Base-by-base conservation (phyloP, 2,888 invertebrate genomes). In the Seladonia tumulorum region DNA sequence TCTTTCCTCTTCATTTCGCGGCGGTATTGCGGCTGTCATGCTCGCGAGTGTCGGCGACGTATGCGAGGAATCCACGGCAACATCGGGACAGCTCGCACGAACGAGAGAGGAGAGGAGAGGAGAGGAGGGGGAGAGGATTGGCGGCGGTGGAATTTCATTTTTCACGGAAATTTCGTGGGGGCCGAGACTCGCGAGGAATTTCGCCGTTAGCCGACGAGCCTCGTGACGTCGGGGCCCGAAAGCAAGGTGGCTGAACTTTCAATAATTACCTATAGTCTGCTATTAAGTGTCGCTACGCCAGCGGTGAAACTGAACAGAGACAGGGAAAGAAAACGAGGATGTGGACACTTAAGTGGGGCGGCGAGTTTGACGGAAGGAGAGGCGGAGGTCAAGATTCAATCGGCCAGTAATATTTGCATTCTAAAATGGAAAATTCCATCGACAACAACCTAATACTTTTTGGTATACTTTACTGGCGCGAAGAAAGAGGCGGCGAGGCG, bases 141-240 rank as follows among this genome's bases (percentile, higher is more conserved):
- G n/a, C 42, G 60, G 42, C 66, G 45, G 82, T 29, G 88, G 90
- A 90, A 90, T 90, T 90, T 89, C 84, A 90, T 90, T 90, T 90
- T 90, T 89, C 87, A 83, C 86, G 53, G 73, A 83, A 87, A 88
- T 86, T 89, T 84, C 83, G 74, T 12, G 77, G n/a, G 70, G 72
- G 79, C 60, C 80, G 71, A 35, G 76, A 79, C 83, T 66, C 71
- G 63, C 72, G 85, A 75, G 70, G 72, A 47, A 45, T 45, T 47
- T 45, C 16, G 72, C 25, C 18, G 25, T 16, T 3, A 0, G 60
- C 5, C 5, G 12, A 25, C 14, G 25, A 14, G 25, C 7, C 60
- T 25, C 25, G 47, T 29, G 45, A 68, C n/a, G 2, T 47, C 45
- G 18, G n/a, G 14, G 53, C n/a, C 63, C 53, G 47, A 22, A 53